These are phyloP conservation scores for Rhinogobio ventralis DNA, from an alignment of 2,797 vertebrate species.

Conservation along the genomic window DNA sequence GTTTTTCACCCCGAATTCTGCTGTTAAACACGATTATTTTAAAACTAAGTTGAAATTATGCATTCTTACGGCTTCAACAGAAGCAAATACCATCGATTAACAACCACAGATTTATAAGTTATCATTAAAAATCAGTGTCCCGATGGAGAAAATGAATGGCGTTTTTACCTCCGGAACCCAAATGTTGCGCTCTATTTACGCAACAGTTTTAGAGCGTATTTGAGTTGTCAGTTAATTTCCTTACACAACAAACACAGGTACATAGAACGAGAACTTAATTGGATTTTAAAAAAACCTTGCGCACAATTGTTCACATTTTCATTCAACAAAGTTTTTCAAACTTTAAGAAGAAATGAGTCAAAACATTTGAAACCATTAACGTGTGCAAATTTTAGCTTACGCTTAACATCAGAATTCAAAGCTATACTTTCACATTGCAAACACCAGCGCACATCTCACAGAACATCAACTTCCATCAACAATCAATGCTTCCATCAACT, in stretches of 20 bases:
- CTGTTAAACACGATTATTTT: background rate
- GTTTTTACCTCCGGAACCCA: background rate
- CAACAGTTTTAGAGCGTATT: background rate
- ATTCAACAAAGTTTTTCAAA: background rate
- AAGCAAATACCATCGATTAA: background rate
- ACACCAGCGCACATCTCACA: background rate
- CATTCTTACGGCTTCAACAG: background rate
- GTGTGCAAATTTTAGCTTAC: background rate
- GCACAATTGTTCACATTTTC: background rate
- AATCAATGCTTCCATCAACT: slow-evolving; percentile 9
- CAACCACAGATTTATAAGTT: background rate
- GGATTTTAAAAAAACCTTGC: background rate
- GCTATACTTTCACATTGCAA: background rate
- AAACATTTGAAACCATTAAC: background rate
- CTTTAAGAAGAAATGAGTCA: background rate
- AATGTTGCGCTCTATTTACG: background rate
- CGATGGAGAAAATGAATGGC: background rate
- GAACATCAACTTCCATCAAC: too few relatives aligned
- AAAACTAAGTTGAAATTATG: background rate
- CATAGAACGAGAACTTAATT: background rate
- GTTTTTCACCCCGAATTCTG: background rate
- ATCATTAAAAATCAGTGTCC: background rate
- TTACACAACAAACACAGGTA: background rate
- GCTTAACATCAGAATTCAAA: background rate
- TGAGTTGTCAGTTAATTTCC: background rate